Evolutionary conservation across 2,888 invertebrate species (phyloP).

Genomic region (Trachelus tabidus): DNA sequence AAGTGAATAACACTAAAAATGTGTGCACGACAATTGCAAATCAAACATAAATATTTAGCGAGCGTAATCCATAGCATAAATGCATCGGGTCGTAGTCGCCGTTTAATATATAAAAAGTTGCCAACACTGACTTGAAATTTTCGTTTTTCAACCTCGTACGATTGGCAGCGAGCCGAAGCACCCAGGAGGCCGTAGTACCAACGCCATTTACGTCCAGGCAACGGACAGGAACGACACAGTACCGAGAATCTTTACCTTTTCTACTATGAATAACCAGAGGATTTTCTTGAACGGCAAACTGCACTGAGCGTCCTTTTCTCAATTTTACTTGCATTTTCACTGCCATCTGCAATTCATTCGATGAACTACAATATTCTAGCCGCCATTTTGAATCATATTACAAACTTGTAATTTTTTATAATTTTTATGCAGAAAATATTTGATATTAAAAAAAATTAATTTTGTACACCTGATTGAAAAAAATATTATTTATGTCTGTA

Average conservation of each 20-base stretch:
- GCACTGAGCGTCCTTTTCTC: background rate
- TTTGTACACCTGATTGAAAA: no score
- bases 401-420: no score
- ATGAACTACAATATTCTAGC: no score
- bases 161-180: conserved; percentile 58
- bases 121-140: conserved; percentile 65
- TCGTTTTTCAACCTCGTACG: conserved; percentile 52
- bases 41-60: background rate
- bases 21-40: background rate
- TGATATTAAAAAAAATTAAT: no score
- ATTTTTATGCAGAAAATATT: no score
- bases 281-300: no score
- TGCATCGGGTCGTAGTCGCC: background rate
- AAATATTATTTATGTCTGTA: no score
- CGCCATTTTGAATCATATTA: no score
- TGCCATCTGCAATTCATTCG: background rate
- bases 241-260: no score
- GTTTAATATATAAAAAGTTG: conserved; percentile 57
- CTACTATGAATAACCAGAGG: no score
- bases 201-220: conserved; percentile 49
- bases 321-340: background rate
- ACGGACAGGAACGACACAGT: background rate
- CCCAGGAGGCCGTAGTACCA: conserved; percentile 38
- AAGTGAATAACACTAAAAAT: background rate
- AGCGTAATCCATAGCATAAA: background rate